phyloP scores from a whole-genome alignment of 2,888 invertebrate species.

The Oeneis ivallda region DNA sequence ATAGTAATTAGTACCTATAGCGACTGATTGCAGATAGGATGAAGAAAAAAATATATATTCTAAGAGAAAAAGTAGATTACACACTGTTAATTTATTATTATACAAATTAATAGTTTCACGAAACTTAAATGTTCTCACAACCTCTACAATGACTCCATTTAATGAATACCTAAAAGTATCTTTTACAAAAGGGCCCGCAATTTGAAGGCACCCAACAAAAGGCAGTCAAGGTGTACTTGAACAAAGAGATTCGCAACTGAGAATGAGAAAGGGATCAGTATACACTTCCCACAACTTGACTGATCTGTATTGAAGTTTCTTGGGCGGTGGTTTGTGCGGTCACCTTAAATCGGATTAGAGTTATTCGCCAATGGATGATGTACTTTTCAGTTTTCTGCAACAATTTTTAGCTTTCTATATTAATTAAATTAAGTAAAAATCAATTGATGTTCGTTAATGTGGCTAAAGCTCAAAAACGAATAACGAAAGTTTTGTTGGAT shows the following conservation, averaged over 20 bases:
- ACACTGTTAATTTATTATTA: too few species aligned
- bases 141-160: conserved; percentile 31
- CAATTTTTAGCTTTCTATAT: background rate
- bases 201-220: conserved; percentile 55
- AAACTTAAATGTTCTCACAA: background rate
- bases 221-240: conserved; percentile 62
- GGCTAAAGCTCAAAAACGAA: too few species aligned
- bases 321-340: conserved; percentile 31
- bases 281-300: conserved; percentile 55
- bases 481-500: too few species aligned
- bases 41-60: too few species aligned
- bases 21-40: too few species aligned
- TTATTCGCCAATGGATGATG: conserved; percentile 31
- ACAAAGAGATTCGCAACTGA: conserved; percentile 62
- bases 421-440: too few species aligned
- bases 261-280: conserved; percentile 63
- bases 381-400: conserved; percentile 27
- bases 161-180: conserved; percentile 53
- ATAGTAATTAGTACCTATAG: too few species aligned
- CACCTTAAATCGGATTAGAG: conserved; percentile 36
- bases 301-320: conserved; percentile 34
- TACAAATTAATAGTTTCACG: background rate
- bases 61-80: too few species aligned
- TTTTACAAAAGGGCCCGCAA: conserved; percentile 62
- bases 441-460: background rate